Evolutionary conservation across 2,797 vertebrate species (phyloP), one percentile per base, ranked within the genome.

Genomic region (Manis pentadactyla): DNA sequence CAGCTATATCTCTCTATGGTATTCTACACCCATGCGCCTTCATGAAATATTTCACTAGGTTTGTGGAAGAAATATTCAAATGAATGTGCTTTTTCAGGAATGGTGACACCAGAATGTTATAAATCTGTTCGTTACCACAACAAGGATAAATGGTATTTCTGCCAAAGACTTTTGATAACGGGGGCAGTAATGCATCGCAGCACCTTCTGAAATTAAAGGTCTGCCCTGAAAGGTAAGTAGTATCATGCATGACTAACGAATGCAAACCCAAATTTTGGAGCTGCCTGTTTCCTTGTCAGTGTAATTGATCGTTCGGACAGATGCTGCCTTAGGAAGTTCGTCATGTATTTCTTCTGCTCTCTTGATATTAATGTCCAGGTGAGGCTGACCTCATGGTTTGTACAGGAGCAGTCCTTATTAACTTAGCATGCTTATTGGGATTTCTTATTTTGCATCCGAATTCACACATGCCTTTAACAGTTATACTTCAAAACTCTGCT

Each of bases 221-320:
- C 98, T 98, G 95, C 95, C 97, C 95, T 97, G 95, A 96, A 96
- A 98, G 98, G 98, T 98, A 98, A 98, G 98, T 98, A 83, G 91
- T 73, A 92, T 96, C 51, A 82, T 96, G 97, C 97, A 97, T 98
- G 97, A 89, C 96, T 97, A 97, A 97, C 79, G 85, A 97, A 96
- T 0, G 53, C 93, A 95, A 96, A 87, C 82, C 77, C 95, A 84
- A 90, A 94, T 83, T 96, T 85, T 21, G 84, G 66, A 66, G 90
- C 79, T 94, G 53, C 95, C 97, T 93, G 46, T 96, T 87, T 97
- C 95, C 94, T 86, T 93, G 89, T 78, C 71, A 25, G 77, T 95
- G 34, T 89, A 94, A 97, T 95, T 78, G 97, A 83, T 92, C 27
- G 1, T 88, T 93, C 93, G 27, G 11, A 66, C 51, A 79, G 94